These are phyloP conservation scores for Eristalis tenax DNA, from an alignment of 2,888 invertebrate species.

Conservation along the genomic window DNA sequence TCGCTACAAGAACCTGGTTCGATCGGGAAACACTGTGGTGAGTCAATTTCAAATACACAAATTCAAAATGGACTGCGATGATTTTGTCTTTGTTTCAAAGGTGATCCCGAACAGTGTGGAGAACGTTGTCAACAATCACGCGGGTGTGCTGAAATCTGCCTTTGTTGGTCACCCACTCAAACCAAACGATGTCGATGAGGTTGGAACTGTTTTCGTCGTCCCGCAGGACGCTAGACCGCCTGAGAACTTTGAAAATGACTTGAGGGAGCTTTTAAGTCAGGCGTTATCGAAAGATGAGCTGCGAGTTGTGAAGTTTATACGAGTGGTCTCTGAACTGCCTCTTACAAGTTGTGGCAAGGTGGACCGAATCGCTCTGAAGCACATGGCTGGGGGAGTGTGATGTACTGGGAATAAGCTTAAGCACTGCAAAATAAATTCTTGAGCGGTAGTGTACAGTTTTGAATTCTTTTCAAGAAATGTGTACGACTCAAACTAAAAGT, in stretches of 20 bases:
- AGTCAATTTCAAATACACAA: slow-evolving; percentile 18
- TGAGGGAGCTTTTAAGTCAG: slow-evolving; percentile 14
- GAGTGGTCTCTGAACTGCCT: slow-evolving; percentile 60
- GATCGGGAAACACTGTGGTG: slow-evolving; percentile 50
- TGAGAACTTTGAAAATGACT: neutral
- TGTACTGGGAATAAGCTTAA: neutral
- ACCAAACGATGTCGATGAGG: slow-evolving; percentile 8
- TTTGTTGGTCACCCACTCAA: slow-evolving; percentile 53
- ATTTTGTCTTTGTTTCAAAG: slow-evolving; percentile 21
- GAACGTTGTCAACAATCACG: slow-evolving; percentile 38
- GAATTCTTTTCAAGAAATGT: neutral
- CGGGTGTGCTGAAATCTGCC: slow-evolving; percentile 40
- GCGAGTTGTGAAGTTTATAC: slow-evolving; percentile 11
- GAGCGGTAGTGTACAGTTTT: neutral
- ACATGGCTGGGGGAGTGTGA: neutral
- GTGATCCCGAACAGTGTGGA: slow-evolving; percentile 68
- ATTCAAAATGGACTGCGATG: neutral
- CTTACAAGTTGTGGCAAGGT: slow-evolving; percentile 70
- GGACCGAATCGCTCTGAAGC: slow-evolving; percentile 58
- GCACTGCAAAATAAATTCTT: neutral
- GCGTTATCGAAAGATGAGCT: neutral
- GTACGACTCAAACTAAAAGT: too few species aligned
- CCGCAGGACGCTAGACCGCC: neutral
- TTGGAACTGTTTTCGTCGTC: slow-evolving; percentile 64
- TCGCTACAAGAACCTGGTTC: slow-evolving; percentile 60